Conservation (phyloP, 2,113 vertebrate genomes). For the Balaenoptera acutorostrata region DNA sequence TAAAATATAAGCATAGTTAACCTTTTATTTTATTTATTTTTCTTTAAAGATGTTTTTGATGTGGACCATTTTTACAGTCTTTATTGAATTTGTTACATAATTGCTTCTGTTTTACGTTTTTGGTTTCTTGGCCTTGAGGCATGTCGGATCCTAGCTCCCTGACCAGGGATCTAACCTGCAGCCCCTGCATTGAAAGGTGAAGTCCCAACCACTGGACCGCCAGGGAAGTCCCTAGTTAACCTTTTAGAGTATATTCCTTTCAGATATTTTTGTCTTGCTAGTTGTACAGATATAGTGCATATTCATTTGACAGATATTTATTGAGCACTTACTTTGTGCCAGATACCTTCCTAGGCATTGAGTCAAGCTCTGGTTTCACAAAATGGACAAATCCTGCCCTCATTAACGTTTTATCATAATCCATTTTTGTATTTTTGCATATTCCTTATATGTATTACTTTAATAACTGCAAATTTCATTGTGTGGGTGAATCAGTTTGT, state of each 20-base stretch:
- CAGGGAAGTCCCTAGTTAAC: not conserved
- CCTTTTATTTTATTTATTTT: not conserved
- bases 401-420: not conserved
- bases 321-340: not conserved
- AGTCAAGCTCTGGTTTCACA: not conserved
- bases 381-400: not conserved
- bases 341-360: not conserved
- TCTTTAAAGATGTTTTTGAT: no score
- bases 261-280: not conserved
- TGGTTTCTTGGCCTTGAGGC: no score
- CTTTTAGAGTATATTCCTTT: not conserved
- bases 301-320: not conserved
- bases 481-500: not conserved
- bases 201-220: no score
- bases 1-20: not conserved
- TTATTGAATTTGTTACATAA: no score
- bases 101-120: no score
- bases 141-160: no score
- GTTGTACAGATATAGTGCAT: not conserved
- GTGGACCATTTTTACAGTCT: no score
- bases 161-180: no score
- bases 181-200: no score
- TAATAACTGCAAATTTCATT: not conserved
- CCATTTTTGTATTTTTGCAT: not conserved
- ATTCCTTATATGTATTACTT: not conserved